Conservation (phyloP, 1,140 invertebrate species). For the Pogonomyrmex barbatus region DNA sequence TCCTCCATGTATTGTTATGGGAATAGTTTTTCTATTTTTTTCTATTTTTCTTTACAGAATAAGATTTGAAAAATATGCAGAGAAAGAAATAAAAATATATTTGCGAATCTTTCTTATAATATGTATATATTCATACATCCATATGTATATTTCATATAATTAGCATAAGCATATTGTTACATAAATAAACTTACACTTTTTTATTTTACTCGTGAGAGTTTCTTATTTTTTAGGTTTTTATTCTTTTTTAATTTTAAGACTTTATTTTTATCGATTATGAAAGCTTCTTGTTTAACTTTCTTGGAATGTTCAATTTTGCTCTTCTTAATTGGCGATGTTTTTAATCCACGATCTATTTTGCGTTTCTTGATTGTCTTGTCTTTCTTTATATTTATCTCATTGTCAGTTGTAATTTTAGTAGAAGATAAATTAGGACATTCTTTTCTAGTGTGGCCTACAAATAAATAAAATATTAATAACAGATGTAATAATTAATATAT, state of each 20-base stretch:
- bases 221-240: constrained; percentile 28
- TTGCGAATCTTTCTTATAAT: no score
- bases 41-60: not conserved
- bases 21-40: not conserved
- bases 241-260: constrained; percentile 24
- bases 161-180: not conserved
- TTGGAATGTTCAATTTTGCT: constrained; percentile 41
- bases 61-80: not conserved
- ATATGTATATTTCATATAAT: not conserved
- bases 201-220: not conserved
- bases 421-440: constrained; percentile 56
- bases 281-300: constrained; percentile 31
- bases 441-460: constrained; percentile 76
- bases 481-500: constrained; percentile 15
- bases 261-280: not conserved
- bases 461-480: constrained; percentile 27
- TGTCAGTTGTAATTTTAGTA: not conserved
- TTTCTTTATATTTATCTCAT: not conserved
- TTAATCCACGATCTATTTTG: constrained; percentile 4
- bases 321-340: constrained; percentile 31
- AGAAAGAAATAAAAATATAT: not conserved
- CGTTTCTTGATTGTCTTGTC: constrained; percentile 46
- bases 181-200: not conserved
- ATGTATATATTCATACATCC: no score
- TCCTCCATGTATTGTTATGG: not conserved